Base-by-base conservation (phyloP, 2,113 vertebrate genomes). In the Aplodontia rufa region DNA sequence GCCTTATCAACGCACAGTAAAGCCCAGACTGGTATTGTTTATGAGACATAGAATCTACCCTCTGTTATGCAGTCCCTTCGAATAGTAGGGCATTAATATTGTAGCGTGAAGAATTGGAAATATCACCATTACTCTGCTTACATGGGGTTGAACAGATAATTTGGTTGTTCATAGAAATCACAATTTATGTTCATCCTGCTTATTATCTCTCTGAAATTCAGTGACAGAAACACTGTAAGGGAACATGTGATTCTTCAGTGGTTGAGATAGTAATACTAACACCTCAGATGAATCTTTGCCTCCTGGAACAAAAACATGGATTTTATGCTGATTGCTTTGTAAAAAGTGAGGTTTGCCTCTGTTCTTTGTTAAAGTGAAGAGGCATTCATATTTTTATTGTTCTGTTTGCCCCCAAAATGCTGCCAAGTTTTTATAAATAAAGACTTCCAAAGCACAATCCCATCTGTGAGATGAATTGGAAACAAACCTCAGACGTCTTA, bases 91-190 rank as follows among this genome's bases (percentile, higher is more conserved):
- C 93, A 62, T 95, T 96, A 20, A 90, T 93, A 78, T 40, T 93
- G 87, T 32, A 90, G 40, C 87, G 11, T 8, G 71, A 95, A 92
- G 86, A 94, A 86, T 0, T 97, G 93, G 87, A 94, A 96, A 94
- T 66, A 87, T 42, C 95, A 87, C 91, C 87, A 83, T 93, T 1
- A 1, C 24, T 94, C 84, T 75, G 88, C 72, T 82, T 30, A 79
- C 62, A 20, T 42, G 76, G 94, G 80, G 91, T 95, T 87, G 60
- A 80, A 35, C 0, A 80, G 87, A 89, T 78, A 79, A 81, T 0
- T 10, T 3, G 17, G 2, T 47, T 83, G 37, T 79, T 97, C 1
- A 0, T 82, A 51, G n/a, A 96, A 98, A 93, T 1, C 91, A 80
- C 87, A 74, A 49, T 93, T 62, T 35, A 68, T 85, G 91, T 91